Percentiles rank a stretch among this genome's conserved stretches.
These are phyloP conservation scores for Mus minutoides DNA, from an alignment of 2,797 vertebrate species.

Conservation along the genomic window DNA sequence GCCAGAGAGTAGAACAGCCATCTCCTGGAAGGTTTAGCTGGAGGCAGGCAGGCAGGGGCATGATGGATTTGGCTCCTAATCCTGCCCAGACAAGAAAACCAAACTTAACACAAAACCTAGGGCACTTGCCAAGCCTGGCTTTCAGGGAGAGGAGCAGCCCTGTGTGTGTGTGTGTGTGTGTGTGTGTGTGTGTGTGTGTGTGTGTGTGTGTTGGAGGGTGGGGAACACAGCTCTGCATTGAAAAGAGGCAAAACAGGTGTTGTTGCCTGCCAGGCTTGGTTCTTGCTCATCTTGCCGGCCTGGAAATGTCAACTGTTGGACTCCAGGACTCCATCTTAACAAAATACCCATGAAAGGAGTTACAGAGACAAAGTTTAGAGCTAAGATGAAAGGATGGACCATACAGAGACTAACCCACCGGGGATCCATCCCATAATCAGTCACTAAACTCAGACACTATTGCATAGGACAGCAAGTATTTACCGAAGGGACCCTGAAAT, in stretches of 20 bases:
- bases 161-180: background rate
- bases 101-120: conserved; percentile 35
- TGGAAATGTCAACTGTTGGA: background rate
- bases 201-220: background rate
- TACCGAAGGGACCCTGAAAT: no score
- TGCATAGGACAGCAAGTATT: no score
- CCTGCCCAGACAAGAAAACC: conserved; percentile 63
- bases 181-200: background rate
- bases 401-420: no score
- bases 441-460: no score
- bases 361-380: no score
- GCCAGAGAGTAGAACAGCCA: background rate
- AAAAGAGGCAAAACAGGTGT: background rate
- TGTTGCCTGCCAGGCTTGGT: rapidly evolving
- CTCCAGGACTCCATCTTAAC: background rate
- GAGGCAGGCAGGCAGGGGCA: conserved; percentile 68
- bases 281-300: background rate
- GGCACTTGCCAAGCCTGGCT: background rate
- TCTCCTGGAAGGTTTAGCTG: background rate
- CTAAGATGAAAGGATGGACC: no score
- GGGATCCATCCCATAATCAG: no score
- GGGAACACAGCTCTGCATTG: background rate
- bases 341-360: no score
- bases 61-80: conserved; percentile 53
- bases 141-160: background rate